Evolutionary conservation across 2,888 invertebrate genomes (phyloP).

Genomic region (Argynnis bischoffii): DNA sequence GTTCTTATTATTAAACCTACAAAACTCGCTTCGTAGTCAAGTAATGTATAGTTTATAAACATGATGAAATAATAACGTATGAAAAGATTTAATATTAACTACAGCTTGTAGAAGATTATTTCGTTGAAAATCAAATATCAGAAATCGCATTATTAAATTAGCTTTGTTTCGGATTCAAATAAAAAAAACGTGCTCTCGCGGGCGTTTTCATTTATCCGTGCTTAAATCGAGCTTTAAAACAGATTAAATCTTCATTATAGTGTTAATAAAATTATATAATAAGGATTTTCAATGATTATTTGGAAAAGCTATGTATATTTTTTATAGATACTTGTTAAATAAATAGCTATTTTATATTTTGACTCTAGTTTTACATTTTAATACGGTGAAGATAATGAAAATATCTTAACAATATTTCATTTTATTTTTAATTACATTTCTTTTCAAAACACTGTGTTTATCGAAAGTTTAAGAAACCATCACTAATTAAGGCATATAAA

Average conservation of each 20-base stretch:
- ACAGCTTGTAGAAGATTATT: not conserved
- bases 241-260: slow-evolving; percentile 8
- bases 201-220: slow-evolving; percentile 1
- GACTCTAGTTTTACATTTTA: no score
- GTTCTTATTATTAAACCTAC: no score
- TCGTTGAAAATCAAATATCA: slow-evolving; percentile 1
- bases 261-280: slow-evolving; percentile 2
- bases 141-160: not conserved
- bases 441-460: no score
- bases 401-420: no score
- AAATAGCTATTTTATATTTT: not conserved
- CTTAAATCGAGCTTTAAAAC: slow-evolving; percentile 2
- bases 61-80: not conserved
- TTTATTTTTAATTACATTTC: no score
- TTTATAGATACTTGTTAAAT: not conserved
- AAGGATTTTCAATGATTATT: slow-evolving; percentile 5
- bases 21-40: no score
- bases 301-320: not conserved
- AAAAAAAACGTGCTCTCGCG: slow-evolving; percentile 12
- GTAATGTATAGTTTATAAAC: no score
- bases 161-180: slow-evolving; percentile 1
- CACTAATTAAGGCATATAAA: no score
- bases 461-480: no score
- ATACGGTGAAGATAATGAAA: no score
- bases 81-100: not conserved